These are phyloP conservation scores for Ectobius pallidus DNA, from an alignment of 2,888 invertebrate species.

Conservation along the genomic window DNA sequence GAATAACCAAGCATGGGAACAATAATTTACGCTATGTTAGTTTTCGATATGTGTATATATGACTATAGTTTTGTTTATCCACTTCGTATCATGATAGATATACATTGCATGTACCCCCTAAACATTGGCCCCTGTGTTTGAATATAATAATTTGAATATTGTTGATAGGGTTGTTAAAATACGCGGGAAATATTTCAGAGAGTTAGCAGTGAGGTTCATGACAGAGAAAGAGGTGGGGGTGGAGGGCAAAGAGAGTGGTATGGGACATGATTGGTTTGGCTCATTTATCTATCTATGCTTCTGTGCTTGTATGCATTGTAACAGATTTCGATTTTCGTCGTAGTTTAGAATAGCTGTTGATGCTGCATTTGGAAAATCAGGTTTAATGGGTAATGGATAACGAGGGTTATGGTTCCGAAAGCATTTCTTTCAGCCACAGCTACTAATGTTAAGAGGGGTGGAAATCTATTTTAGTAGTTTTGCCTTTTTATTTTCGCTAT, in stretches of 20 bases:
- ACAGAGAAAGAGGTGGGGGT: neutral
- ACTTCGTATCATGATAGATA: constrained; percentile 28
- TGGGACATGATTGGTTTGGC: constrained; percentile 18
- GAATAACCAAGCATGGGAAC: constrained; percentile 31
- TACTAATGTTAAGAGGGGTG: neutral
- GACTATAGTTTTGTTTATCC: constrained; percentile 30
- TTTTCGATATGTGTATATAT: constrained; percentile 28
- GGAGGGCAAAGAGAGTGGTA: neutral
- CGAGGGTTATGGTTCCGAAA: constrained; percentile 19
- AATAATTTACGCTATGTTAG: constrained; percentile 31
- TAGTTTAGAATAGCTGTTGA: neutral
- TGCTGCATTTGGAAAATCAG: constrained; percentile 6
- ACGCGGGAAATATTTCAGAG: constrained; percentile 32
- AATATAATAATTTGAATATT: constrained; percentile 32
- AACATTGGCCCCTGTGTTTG: constrained; percentile 6
- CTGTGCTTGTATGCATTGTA: no score
- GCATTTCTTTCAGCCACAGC: constrained; percentile 5
- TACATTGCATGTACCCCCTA: constrained; percentile 3
- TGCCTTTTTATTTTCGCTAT: no score
- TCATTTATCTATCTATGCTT: constrained; percentile 28
- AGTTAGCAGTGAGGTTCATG: neutral
- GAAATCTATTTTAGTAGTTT: constrained; percentile 8
- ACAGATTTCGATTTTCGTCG: constrained; percentile 29
- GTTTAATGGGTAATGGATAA: constrained; percentile 28
- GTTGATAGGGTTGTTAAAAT: constrained; percentile 32